These are phyloP conservation scores for Perdita meconis DNA, from an alignment of 2,888 invertebrate species.

Conservation along the genomic window DNA sequence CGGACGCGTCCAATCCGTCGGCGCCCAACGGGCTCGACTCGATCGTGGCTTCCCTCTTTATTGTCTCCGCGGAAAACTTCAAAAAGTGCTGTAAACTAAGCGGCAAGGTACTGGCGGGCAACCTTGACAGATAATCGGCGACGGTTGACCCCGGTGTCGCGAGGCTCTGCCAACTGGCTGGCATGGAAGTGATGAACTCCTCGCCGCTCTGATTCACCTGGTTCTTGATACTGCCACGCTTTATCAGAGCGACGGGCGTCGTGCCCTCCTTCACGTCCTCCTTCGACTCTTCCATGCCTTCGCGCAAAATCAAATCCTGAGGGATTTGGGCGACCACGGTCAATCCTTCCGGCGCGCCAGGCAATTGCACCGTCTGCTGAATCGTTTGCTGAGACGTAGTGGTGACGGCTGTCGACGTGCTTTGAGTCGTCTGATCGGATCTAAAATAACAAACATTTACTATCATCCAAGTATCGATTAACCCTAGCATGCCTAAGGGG, in stretches of 20 bases:
- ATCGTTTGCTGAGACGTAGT: slow-evolving; percentile 83
- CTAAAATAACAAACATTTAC: slow-evolving; percentile 59
- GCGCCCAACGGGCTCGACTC: slow-evolving; percentile 84
- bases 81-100: slow-evolving; percentile 87
- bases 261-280: slow-evolving; percentile 84
- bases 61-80: slow-evolving; percentile 87
- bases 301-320: slow-evolving; percentile 88
- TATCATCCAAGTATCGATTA: neutral
- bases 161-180: slow-evolving; percentile 86
- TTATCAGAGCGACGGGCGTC: slow-evolving; percentile 85
- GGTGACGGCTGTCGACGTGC: slow-evolving; percentile 82
- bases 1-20: slow-evolving; percentile 81
- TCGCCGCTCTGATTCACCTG: slow-evolving; percentile 81
- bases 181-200: slow-evolving; percentile 84
- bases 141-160: slow-evolving; percentile 84
- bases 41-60: slow-evolving; percentile 85
- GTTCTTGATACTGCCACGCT: slow-evolving; percentile 83
- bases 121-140: slow-evolving; percentile 85
- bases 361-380: slow-evolving; percentile 83
- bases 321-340: slow-evolving; percentile 89
- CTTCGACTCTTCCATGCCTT: slow-evolving; percentile 84
- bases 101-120: slow-evolving; percentile 85
- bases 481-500: no score
- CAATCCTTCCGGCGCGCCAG: slow-evolving; percentile 87
- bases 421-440: slow-evolving; percentile 83